phyloP scores from a whole-genome alignment of 2,888 invertebrate genomes.

The Xestia c-nigrum region DNA sequence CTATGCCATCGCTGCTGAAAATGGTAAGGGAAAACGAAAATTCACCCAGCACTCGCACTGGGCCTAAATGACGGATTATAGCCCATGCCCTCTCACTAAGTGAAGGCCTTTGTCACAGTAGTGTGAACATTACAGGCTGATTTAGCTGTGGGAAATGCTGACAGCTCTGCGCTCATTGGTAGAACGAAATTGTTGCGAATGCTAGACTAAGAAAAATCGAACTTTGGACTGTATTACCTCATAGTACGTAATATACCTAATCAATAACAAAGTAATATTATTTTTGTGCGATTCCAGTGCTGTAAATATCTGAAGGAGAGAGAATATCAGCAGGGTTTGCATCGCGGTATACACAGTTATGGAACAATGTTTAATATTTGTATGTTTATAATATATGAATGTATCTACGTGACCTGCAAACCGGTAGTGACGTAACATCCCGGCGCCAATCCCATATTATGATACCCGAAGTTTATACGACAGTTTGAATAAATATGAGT shows the following conservation, averaged over 20 bases:
- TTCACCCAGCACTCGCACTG: not conserved
- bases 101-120: not conserved
- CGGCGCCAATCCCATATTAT: constrained; percentile 43
- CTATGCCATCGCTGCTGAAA: not conserved
- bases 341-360: constrained; percentile 23
- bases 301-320: constrained; percentile 38
- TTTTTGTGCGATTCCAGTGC: not conserved
- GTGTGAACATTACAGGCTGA: not conserved
- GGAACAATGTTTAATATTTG: constrained; percentile 5
- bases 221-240: not conserved
- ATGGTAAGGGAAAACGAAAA: not conserved
- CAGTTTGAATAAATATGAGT: constrained; percentile 45
- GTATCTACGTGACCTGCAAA: constrained; percentile 20
- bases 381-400: constrained; percentile 9
- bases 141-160: not conserved
- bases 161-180: not conserved
- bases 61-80: not conserved
- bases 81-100: not conserved
- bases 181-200: not conserved
- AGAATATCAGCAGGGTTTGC: constrained; percentile 23
- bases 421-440: constrained; percentile 38
- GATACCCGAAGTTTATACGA: constrained; percentile 44
- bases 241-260: not conserved
- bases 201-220: not conserved
- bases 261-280: not conserved